These are phyloP conservation scores for Isichthys henryi DNA, from an alignment of 2,113 vertebrate species.

Conservation along the genomic window DNA sequence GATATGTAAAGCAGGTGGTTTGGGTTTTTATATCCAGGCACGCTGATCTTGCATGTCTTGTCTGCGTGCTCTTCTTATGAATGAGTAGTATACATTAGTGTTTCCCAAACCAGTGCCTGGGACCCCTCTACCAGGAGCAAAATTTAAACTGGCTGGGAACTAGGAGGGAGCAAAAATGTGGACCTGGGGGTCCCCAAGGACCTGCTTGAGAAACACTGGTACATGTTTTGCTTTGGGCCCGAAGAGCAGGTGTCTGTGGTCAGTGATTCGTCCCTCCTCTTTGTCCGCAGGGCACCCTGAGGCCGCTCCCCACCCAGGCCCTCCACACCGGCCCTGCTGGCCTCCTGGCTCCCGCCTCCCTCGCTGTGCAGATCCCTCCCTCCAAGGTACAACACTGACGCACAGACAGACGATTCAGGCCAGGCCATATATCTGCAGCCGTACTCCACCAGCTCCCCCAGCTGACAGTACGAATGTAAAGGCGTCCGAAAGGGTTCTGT, in stretches of 20 bases:
- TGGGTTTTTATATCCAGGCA: not conserved
- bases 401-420: not conserved
- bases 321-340: constrained; percentile 72
- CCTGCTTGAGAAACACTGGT: not conserved
- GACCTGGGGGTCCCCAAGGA: not conserved
- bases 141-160: not conserved
- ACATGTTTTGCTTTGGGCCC: not conserved
- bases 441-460: too few species aligned
- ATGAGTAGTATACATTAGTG: not conserved
- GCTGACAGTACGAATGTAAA: not conserved
- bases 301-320: constrained; percentile 73
- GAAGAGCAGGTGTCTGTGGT: not conserved
- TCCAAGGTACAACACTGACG: constrained; percentile 64
- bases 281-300: constrained; percentile 61
- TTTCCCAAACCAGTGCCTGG: not conserved
- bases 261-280: not conserved
- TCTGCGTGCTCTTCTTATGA: not conserved
- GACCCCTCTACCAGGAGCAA: not conserved
- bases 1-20: not conserved
- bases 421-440: not conserved
- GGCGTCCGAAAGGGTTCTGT: not conserved
- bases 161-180: not conserved
- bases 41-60: not conserved
- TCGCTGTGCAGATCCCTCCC: constrained; percentile 74
- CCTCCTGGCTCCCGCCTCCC: constrained; percentile 67